phyloP scores from a whole-genome alignment of 2,888 invertebrate species.

The Synanthedon myopaeformis region DNA sequence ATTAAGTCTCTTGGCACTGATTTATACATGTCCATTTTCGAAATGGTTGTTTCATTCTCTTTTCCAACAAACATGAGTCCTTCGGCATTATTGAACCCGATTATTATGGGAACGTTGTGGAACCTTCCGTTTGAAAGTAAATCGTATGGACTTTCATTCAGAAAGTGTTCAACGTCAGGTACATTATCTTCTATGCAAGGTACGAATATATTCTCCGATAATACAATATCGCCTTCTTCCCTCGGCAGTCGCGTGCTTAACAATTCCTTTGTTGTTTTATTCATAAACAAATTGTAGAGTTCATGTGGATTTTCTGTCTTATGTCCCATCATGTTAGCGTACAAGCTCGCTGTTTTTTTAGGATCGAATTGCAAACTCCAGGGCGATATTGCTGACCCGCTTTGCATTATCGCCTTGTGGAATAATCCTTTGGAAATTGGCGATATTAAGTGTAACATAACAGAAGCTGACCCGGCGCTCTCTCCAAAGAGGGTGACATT shows the following conservation, averaged over 20 bases:
- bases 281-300: conserved; percentile 34
- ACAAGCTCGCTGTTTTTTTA: conserved; percentile 29
- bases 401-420: conserved; percentile 50
- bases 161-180: conserved; percentile 26
- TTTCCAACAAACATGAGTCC: conserved; percentile 51
- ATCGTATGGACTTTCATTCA: conserved; percentile 42
- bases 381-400: conserved; percentile 48
- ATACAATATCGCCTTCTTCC: conserved; percentile 35
- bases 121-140: conserved; percentile 31
- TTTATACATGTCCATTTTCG: conserved; percentile 30
- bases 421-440: conserved; percentile 51
- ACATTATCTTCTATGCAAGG: conserved; percentile 45
- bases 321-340: conserved; percentile 36
- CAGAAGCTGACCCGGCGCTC: conserved; percentile 56
- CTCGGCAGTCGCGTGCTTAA: conserved; percentile 41
- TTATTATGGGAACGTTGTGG: conserved; percentile 44
- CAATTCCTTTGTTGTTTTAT: conserved; percentile 25
- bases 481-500: conserved; percentile 55
- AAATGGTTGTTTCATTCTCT: conserved; percentile 47
- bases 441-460: conserved; percentile 45
- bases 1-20: conserved; percentile 44
- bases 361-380: conserved; percentile 56
- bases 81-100: conserved; percentile 51
- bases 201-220: conserved; percentile 55
- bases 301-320: conserved; percentile 31